Evolutionary conservation across 2,797 vertebrate species (phyloP).

Genomic region (Podargus strigoides): DNA sequence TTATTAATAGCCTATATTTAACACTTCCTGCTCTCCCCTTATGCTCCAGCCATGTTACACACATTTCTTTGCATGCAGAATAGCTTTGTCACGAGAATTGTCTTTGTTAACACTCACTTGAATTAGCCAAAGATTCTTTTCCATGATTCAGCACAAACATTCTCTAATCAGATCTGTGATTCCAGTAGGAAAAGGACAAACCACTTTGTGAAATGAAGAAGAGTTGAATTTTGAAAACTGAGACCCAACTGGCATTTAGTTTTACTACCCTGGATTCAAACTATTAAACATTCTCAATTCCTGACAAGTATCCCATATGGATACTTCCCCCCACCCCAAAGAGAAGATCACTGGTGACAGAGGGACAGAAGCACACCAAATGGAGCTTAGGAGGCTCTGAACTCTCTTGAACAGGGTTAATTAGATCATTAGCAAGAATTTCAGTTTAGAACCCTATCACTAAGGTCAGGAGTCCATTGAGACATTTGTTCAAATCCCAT

Average conservation of each 20-base stretch:
- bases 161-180: slow-evolving; percentile 36
- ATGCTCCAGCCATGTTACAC: background rate
- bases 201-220: slow-evolving; percentile 1
- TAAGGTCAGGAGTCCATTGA: background rate
- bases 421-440: background rate
- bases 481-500: background rate
- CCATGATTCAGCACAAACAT: slow-evolving; percentile 33
- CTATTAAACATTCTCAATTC: background rate
- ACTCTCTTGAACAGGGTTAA: background rate
- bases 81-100: background rate
- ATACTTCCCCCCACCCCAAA: background rate
- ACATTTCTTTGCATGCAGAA: background rate
- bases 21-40: background rate
- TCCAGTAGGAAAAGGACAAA: slow-evolving; percentile 36
- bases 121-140: slow-evolving; percentile 36
- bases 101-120: slow-evolving; percentile 4
- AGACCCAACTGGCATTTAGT: background rate
- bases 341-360: background rate
- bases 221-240: background rate
- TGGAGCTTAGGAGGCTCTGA: background rate
- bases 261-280: background rate
- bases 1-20: background rate
- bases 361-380: background rate
- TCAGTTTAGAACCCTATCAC: background rate
- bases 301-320: background rate